phyloP scores from a whole-genome alignment of 1,140 invertebrate genomes.

The Ditylenchus dipsaci region DNA sequence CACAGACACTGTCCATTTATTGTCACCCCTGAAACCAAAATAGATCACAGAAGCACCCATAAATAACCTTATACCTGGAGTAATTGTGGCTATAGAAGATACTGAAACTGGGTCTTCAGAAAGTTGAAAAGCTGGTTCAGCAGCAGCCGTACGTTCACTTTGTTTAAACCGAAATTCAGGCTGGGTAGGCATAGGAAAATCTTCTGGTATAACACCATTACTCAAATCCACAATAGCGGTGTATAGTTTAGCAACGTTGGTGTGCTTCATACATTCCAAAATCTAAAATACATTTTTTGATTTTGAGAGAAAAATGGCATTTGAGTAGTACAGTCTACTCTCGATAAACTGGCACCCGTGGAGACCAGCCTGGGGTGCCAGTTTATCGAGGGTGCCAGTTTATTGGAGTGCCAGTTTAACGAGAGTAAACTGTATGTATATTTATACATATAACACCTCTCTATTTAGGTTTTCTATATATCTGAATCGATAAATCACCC shows the following conservation, averaged over 20 bases:
- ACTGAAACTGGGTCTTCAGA: slow-evolving; percentile 12
- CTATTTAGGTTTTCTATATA: no score
- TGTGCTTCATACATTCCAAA: slow-evolving; percentile 30
- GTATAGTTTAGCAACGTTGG: slow-evolving; percentile 37
- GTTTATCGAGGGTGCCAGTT: no score
- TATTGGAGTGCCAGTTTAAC: no score
- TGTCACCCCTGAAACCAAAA: slow-evolving; percentile 22
- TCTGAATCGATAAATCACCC: no score
- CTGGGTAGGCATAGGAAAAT: background rate
- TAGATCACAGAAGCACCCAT: background rate
- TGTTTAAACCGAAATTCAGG: slow-evolving; percentile 3
- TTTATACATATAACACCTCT: no score
- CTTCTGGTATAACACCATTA: background rate
- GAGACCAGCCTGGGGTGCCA: no score
- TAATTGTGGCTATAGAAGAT: slow-evolving; percentile 8
- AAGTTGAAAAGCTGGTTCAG: slow-evolving; percentile 13
- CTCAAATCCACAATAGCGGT: slow-evolving; percentile 31
- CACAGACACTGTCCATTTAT: slow-evolving; percentile 47
- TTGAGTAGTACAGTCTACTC: no score
- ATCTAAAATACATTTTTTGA: background rate
- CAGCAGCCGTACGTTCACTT: background rate
- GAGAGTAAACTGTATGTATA: no score
- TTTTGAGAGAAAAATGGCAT: background rate
- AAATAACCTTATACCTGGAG: slow-evolving; percentile 4
- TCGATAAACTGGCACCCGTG: no score